These are phyloP conservation scores for Xestia rhomboidea DNA, from an alignment of 2,888 invertebrate genomes.

Conservation along the genomic window DNA sequence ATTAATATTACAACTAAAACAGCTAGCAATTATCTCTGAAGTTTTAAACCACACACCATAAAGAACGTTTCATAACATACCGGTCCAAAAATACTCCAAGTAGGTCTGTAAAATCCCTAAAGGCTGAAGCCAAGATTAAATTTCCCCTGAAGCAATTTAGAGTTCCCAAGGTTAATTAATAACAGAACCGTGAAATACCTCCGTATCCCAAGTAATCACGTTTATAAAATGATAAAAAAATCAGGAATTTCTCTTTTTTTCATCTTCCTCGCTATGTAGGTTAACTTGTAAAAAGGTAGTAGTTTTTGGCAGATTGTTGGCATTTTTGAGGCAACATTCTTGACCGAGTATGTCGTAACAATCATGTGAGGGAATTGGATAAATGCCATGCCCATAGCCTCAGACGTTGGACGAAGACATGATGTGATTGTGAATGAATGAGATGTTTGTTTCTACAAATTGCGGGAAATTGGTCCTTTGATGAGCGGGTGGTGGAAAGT, in stretches of 20 bases:
- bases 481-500: too few species aligned
- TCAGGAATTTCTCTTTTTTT: background rate
- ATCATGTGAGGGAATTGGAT: constrained; percentile 32
- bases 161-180: constrained; percentile 61
- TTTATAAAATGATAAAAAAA: constrained; percentile 40
- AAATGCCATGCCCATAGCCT: constrained; percentile 41
- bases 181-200: constrained; percentile 47
- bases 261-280: background rate
- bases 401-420: constrained; percentile 31
- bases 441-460: background rate
- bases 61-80: constrained; percentile 5
- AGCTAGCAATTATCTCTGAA: background rate
- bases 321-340: constrained; percentile 18
- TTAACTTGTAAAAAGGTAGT: background rate
- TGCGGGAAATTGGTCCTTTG: background rate
- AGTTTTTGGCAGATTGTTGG: background rate
- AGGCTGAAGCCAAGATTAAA: constrained; percentile 46
- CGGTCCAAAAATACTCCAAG: constrained; percentile 5
- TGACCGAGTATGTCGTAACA: constrained; percentile 32
- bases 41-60: background rate
- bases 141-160: constrained; percentile 54
- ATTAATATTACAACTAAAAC: background rate
- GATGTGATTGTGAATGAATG: constrained; percentile 42
- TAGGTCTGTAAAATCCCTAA: constrained; percentile 1
- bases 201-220: constrained; percentile 26